Conservation (phyloP, 2,888 invertebrate genomes). For the Notodonta ziczac region DNA sequence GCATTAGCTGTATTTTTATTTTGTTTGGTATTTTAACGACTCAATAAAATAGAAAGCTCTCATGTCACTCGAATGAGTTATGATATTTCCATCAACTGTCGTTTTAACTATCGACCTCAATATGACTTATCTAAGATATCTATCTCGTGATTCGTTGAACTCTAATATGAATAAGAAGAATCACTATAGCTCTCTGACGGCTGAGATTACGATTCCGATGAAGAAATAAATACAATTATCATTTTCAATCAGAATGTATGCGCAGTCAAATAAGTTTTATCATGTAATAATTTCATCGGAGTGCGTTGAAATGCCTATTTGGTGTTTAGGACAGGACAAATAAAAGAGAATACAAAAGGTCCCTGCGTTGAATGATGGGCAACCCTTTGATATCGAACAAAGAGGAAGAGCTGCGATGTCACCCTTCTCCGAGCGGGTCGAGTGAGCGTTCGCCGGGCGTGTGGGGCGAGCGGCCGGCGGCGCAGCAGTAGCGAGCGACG, state of each 20-base stretch:
- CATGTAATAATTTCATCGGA: background rate
- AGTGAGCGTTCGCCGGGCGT: conserved; percentile 56
- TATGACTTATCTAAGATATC: conserved; percentile 15
- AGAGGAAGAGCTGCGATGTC: conserved; percentile 74
- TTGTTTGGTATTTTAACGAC: conserved; percentile 20
- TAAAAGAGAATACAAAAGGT: conserved; percentile 45
- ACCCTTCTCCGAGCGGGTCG: conserved; percentile 73
- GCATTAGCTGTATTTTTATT: conserved; percentile 7
- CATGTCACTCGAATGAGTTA: conserved; percentile 27
- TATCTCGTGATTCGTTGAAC: conserved; percentile 33
- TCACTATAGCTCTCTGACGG: conserved; percentile 1
- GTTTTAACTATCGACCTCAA: conserved; percentile 31
- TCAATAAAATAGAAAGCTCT: conserved; percentile 23
- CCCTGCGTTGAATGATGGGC: conserved; percentile 53
- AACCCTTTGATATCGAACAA: conserved; percentile 69
- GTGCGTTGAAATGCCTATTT: background rate
- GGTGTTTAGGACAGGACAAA: conserved; percentile 33
- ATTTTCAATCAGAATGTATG: background rate
- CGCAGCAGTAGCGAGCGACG: conserved; percentile 74
- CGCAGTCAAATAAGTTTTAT: background rate
- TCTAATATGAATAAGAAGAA: conserved; percentile 25
- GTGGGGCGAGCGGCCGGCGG: conserved; percentile 59
- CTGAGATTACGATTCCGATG: background rate
- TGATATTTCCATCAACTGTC: conserved; percentile 26
- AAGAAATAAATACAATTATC: background rate